These are phyloP conservation scores for Glossophaga mutica DNA, from an alignment of 2,797 vertebrate genomes.

Conservation along the genomic window DNA sequence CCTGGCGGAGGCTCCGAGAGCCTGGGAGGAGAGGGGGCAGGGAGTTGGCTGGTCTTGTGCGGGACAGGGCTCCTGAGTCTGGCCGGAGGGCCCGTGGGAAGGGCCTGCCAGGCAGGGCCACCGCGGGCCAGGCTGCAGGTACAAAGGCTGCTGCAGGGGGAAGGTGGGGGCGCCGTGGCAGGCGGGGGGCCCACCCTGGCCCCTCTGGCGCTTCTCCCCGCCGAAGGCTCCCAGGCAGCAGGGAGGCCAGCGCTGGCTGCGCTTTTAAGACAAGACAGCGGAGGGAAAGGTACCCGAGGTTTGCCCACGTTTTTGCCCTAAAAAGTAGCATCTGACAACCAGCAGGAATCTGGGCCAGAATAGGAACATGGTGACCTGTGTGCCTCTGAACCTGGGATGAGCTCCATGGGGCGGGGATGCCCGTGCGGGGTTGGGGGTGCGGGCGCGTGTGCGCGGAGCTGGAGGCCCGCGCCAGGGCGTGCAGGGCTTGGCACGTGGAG, in stretches of 20 bases:
- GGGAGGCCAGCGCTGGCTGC: neutral
- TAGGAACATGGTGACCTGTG: neutral
- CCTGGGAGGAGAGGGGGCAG: neutral
- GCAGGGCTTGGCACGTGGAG: neutral
- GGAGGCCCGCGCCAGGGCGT: accelerated
- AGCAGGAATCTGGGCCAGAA: neutral
- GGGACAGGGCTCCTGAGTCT: neutral
- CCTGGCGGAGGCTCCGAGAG: neutral
- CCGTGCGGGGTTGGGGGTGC: no score
- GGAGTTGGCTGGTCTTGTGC: neutral
- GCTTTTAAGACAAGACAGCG: neutral
- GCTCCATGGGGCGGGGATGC: accelerated
- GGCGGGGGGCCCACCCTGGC: neutral
- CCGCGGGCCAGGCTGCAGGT: neutral
- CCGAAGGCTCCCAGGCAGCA: neutral
- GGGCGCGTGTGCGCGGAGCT: no score
- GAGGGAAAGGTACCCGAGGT: neutral
- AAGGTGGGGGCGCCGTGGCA: neutral
- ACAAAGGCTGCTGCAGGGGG: neutral
- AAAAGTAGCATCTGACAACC: neutral
- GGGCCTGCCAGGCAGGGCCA: neutral
- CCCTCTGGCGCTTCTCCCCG: accelerated
- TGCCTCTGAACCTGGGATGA: no score
- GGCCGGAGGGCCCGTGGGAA: neutral
- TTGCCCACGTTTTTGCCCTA: neutral